Evolutionary conservation across 2,888 invertebrate genomes (phyloP).

Genomic region (Emmelina monodactyla): DNA sequence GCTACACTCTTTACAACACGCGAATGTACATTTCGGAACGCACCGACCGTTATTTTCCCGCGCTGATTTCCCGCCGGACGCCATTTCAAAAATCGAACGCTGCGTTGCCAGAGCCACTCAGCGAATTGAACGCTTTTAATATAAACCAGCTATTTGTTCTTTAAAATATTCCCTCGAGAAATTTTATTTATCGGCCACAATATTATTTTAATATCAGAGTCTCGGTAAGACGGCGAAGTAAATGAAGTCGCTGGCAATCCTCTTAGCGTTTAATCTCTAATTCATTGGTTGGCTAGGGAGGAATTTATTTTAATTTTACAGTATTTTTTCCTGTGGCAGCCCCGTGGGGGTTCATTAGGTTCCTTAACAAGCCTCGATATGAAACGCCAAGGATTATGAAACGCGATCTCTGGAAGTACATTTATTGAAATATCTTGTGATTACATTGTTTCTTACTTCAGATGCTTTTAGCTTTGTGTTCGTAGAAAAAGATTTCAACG

Average conservation of each 20-base stretch:
- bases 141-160: slow-evolving; percentile 21
- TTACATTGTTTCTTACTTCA: not conserved
- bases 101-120: slow-evolving; percentile 35
- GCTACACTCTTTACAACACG: too few relatives aligned
- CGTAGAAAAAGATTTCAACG: too few relatives aligned
- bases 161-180: slow-evolving; percentile 5
- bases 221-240: slow-evolving; percentile 28
- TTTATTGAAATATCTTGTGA: slow-evolving; percentile 7
- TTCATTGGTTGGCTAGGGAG: slow-evolving; percentile 30
- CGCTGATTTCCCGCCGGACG: slow-evolving; percentile 42
- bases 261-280: slow-evolving; percentile 38
- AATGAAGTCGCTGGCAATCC: slow-evolving; percentile 24
- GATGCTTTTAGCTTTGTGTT: too few relatives aligned
- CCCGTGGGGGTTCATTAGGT: slow-evolving; percentile 42
- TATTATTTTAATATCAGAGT: slow-evolving; percentile 14
- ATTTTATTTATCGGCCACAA: slow-evolving; percentile 6
- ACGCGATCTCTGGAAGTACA: slow-evolving; percentile 16
- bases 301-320: slow-evolving; percentile 44
- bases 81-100: slow-evolving; percentile 29
- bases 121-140: slow-evolving; percentile 31
- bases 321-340: slow-evolving; percentile 30
- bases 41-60: too few relatives aligned
- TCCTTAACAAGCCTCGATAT: slow-evolving; percentile 20
- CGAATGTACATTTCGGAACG: too few relatives aligned
- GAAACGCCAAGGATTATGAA: slow-evolving; percentile 9